These are phyloP conservation scores for Lordiphosa clarofinis DNA, from an alignment of 1,140 invertebrate genomes.

Conservation along the genomic window DNA sequence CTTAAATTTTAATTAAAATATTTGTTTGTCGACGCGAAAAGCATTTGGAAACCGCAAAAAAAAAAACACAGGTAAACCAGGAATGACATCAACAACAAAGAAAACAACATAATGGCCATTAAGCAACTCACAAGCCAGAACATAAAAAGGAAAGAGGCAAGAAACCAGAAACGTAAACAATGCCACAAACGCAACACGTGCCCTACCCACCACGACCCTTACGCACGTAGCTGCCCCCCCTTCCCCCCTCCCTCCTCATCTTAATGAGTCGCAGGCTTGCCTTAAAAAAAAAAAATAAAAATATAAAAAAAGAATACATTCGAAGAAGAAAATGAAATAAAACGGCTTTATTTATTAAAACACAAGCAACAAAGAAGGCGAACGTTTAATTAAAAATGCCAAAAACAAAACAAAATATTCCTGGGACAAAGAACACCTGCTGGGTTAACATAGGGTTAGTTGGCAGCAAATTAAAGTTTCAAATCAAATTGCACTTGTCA, in stretches of 20 bases:
- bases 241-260: not conserved
- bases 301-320: constrained; percentile 12
- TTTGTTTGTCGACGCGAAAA: no score
- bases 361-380: constrained; percentile 4
- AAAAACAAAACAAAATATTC: constrained; percentile 17
- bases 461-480: constrained; percentile 40
- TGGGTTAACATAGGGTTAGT: not conserved
- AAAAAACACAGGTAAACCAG: no score
- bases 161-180: constrained; percentile 41
- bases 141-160: no score
- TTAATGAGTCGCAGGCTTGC: constrained; percentile 48
- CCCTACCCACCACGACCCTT: constrained; percentile 3
- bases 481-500: constrained; percentile 45
- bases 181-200: constrained; percentile 53
- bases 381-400: constrained; percentile 54
- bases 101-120: constrained; percentile 21
- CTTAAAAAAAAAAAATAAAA: constrained; percentile 9
- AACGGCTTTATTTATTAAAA: constrained; percentile 58
- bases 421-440: constrained; percentile 4
- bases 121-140: no score
- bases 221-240: constrained; percentile 8
- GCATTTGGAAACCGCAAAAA: no score
- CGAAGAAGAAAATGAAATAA: constrained; percentile 41
- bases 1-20: no score
- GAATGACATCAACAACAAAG: constrained; percentile 19